These are phyloP conservation scores for Chiloscyllium punctatum DNA, from an alignment of 2,797 vertebrate species.

Conservation along the genomic window DNA sequence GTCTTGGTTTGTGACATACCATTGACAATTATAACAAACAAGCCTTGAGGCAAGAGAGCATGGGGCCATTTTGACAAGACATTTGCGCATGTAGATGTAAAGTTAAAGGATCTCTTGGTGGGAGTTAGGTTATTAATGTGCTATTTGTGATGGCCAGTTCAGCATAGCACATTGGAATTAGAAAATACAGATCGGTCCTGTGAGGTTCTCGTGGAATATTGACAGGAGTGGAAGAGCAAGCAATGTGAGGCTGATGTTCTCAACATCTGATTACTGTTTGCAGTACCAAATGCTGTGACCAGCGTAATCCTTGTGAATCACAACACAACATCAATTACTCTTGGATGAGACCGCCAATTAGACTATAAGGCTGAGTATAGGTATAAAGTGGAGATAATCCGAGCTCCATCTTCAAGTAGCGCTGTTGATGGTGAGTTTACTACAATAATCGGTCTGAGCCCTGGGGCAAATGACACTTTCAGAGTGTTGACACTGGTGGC, in stretches of 20 bases:
- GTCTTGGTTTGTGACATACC: not conserved
- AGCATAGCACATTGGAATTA: not conserved
- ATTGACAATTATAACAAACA: not conserved
- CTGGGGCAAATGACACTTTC: not conserved
- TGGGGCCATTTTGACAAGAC: not conserved
- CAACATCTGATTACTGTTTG: too few relatives aligned
- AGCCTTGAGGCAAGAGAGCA: not conserved
- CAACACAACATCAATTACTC: slow-evolving; percentile 1
- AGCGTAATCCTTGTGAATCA: not conserved
- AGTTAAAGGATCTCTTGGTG: not conserved
- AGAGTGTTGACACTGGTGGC: not conserved
- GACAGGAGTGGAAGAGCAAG: not conserved
- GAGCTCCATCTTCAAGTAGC: not conserved
- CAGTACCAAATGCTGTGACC: too few relatives aligned
- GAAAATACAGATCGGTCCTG: not conserved
- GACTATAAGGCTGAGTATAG: not conserved
- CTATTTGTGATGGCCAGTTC: not conserved
- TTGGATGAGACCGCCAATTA: not conserved
- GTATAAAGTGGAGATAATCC: not conserved
- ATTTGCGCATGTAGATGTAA: not conserved
- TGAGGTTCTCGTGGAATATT: not conserved
- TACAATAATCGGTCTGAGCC: not conserved
- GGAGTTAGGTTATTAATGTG: not conserved
- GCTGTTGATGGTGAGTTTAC: not conserved
- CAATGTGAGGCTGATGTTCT: not conserved